A percentile compares a stretch with the other conserved stretches of the same genome.
Evolutionary conservation across 30 jellyfish, hydroid and myxozoan genomes (phyloP).

Genomic region (Chrysaora quinquecirrha): DNA sequence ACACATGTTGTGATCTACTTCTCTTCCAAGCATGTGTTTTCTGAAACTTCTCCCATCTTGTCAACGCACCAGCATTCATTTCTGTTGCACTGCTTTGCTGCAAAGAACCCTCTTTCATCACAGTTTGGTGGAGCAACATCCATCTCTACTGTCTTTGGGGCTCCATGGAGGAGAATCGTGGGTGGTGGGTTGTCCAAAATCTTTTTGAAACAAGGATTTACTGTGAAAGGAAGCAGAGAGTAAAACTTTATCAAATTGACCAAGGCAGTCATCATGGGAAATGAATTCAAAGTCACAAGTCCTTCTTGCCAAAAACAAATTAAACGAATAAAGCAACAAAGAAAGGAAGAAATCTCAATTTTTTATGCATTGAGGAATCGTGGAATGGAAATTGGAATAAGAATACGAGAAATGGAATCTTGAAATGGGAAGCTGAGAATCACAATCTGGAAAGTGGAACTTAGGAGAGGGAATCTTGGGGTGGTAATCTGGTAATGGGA

Average conservation of each 20-base stretch:
- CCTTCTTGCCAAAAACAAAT: background rate
- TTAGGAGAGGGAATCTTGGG: too few relatives aligned
- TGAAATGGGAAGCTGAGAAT: too few relatives aligned
- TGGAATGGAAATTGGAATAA: background rate
- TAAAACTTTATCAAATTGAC: too few relatives aligned
- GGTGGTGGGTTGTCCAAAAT: constrained; percentile 57
- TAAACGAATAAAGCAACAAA: background rate
- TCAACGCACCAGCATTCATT: constrained; percentile 58
- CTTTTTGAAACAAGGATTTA: constrained; percentile 55
- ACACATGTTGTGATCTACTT: too few relatives aligned
- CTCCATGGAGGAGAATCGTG: constrained; percentile 48
- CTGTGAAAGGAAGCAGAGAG: background rate
- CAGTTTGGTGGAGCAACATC: constrained; percentile 35
- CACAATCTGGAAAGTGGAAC: too few relatives aligned
- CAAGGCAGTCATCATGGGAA: too few relatives aligned
- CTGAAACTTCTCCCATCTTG: constrained; percentile 24
- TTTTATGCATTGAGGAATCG: background rate
- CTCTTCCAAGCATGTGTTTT: too few relatives aligned
- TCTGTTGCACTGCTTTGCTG: constrained; percentile 39
- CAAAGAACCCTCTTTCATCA: constrained; percentile 44
- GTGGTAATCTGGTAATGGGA: too few relatives aligned
- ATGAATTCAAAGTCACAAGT: background rate
- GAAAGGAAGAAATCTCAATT: background rate
- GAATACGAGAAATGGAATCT: too few relatives aligned
- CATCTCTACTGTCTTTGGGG: background rate